Percentiles rank a stretch among this genome's conserved stretches.
Evolutionary conservation across 1,140 invertebrate genomes (phyloP).

Genomic region (Orius insidiosus): DNA sequence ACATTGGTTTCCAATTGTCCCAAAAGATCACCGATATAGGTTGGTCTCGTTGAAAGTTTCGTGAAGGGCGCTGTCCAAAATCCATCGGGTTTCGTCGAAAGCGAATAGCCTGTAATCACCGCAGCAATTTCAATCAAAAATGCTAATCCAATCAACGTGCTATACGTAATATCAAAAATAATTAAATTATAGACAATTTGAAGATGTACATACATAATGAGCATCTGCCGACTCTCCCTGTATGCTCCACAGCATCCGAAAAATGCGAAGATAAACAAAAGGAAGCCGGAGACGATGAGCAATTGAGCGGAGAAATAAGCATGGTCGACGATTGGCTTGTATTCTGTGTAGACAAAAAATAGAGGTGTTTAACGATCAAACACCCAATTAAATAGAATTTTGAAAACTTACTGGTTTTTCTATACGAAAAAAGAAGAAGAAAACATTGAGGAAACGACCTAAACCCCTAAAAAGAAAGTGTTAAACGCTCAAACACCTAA

Average conservation of each 20-base stretch:
- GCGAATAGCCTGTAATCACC: neutral
- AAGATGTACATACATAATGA: conserved; percentile 45
- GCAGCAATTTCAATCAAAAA: neutral
- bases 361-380: too few relatives aligned
- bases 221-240: conserved; percentile 64
- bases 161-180: neutral
- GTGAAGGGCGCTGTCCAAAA: too few relatives aligned
- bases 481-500: too few relatives aligned
- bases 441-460: too few relatives aligned
- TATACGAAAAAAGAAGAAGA: too few relatives aligned
- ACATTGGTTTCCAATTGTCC: neutral
- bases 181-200: too few relatives aligned
- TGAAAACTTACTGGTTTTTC: too few relatives aligned
- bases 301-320: conserved; percentile 26
- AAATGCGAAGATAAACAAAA: conserved; percentile 60
- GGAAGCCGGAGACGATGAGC: conserved; percentile 48
- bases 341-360: conserved; percentile 26
- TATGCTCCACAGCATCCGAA: conserved; percentile 73
- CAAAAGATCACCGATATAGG: neutral
- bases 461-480: too few relatives aligned
- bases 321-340: conserved; percentile 24
- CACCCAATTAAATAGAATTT: too few relatives aligned
- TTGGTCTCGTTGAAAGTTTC: too few relatives aligned
- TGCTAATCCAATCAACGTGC: neutral
- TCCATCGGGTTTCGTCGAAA: too few relatives aligned